Evolutionary conservation across 2,888 invertebrate genomes (phyloP).

Genomic region (Gandaritis pyraliata): DNA sequence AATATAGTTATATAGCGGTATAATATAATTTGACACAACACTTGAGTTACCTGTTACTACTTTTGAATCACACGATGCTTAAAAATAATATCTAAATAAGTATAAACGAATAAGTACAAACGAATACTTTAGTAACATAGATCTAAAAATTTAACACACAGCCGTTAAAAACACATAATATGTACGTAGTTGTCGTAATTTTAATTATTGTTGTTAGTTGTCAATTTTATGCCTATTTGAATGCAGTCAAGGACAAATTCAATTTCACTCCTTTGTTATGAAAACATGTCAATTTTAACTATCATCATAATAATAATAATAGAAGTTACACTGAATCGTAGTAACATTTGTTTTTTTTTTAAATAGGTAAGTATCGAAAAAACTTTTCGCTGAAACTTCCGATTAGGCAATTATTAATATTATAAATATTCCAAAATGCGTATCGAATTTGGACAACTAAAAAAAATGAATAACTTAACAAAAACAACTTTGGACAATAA

Average conservation of each 20-base stretch:
- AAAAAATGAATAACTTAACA: constrained; percentile 5
- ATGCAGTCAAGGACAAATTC: no score
- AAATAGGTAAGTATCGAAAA: no score
- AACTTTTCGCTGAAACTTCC: no score
- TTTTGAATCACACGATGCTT: background rate
- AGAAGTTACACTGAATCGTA: no score
- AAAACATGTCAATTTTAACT: no score
- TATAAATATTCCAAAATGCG: background rate
- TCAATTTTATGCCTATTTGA: background rate
- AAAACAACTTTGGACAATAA: constrained; percentile 1
- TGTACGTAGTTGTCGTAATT: constrained; percentile 2
- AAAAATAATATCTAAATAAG: no score
- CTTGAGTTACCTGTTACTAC: background rate
- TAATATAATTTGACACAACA: constrained; percentile 12
- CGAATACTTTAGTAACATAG: no score
- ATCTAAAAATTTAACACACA: constrained; percentile 26
- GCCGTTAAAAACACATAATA: constrained; percentile 25
- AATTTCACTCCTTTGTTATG: no score
- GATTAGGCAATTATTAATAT: no score
- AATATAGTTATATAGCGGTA: background rate
- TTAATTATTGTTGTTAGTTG: background rate
- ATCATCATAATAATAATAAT: no score
- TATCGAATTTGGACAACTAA: background rate
- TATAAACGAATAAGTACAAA: no score
- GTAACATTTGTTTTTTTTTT: no score